Percentiles rank a stretch among this genome's conserved stretches.
Evolutionary conservation across 2,113 vertebrate species (phyloP).

Genomic region (Zosterops pallidus): DNA sequence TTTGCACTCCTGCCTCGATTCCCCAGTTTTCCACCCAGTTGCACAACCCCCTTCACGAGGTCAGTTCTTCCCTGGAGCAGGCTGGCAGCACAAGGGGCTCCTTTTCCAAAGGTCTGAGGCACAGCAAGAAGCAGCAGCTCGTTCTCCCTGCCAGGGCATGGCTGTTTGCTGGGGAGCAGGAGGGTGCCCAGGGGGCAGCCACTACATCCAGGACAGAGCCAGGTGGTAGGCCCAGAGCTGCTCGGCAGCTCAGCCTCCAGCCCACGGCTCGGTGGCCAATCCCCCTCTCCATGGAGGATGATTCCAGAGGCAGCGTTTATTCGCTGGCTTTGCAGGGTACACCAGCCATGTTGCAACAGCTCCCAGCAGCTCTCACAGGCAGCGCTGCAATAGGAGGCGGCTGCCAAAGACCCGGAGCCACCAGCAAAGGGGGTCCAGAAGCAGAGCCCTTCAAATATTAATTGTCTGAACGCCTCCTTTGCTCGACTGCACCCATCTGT

Average conservation of each 20-base stretch:
- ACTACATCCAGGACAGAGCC: neutral
- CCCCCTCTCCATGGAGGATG: neutral
- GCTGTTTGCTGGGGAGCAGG: neutral
- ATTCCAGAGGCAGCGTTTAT: constrained; percentile 38
- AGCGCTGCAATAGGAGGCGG: neutral
- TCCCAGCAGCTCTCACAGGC: constrained; percentile 32
- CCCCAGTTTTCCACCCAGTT: neutral
- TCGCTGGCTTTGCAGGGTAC: neutral
- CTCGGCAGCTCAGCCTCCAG: neutral
- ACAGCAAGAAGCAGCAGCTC: neutral
- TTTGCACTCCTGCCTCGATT: neutral
- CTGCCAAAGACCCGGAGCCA: neutral
- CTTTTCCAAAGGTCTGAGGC: neutral
- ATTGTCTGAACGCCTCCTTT: neutral
- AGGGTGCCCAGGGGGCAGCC: neutral
- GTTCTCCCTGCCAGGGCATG: neutral
- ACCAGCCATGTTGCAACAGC: constrained; percentile 60
- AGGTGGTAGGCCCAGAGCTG: neutral
- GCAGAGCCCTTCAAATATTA: neutral
- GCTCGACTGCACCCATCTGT: fast-evolving
- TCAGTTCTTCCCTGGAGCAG: neutral
- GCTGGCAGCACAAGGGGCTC: neutral
- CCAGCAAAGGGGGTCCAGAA: neutral
- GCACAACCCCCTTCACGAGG: neutral
- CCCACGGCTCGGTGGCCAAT: neutral